A percentile compares a stretch with the other conserved stretches of the same genome.
Evolutionary conservation across 1,140 invertebrate species (phyloP).

Genomic region (Musca domestica): DNA sequence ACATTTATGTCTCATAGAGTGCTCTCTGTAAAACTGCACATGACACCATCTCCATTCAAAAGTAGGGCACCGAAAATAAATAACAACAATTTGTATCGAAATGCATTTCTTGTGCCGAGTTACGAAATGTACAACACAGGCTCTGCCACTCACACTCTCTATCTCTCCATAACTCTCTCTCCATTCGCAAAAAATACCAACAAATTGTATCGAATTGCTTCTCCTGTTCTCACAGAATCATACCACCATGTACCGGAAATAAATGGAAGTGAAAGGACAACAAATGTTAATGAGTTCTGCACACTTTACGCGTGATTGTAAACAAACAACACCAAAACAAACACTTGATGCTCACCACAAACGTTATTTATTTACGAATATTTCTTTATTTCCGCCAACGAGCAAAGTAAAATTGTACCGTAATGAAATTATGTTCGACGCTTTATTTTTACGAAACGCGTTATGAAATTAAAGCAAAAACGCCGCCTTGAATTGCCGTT

Average conservation of each 20-base stretch:
- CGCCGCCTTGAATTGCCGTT: conserved; percentile 26
- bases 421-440: too few relatives aligned
- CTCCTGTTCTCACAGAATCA: neutral
- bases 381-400: neutral
- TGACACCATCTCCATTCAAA: too few relatives aligned
- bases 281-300: conserved; percentile 9
- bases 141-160: conserved; percentile 8
- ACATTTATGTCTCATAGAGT: too few relatives aligned
- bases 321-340: neutral
- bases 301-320: neutral
- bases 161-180: neutral
- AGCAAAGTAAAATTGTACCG: too few relatives aligned
- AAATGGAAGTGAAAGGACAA: neutral
- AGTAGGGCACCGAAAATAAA: too few relatives aligned
- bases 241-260: neutral
- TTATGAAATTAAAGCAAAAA: conserved; percentile 18
- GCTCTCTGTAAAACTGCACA: too few relatives aligned
- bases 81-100: too few relatives aligned
- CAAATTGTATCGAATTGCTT: conserved; percentile 16
- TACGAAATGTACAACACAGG: too few relatives aligned
- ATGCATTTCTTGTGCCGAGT: too few relatives aligned
- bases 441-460: neutral
- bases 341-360: conserved; percentile 13
- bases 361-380: conserved; percentile 10
- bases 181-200: neutral